Evolutionary conservation across 2,888 invertebrate species (phyloP), one percentile per base, ranked within the genome.

Genomic region (Antheraea yamamai): DNA sequence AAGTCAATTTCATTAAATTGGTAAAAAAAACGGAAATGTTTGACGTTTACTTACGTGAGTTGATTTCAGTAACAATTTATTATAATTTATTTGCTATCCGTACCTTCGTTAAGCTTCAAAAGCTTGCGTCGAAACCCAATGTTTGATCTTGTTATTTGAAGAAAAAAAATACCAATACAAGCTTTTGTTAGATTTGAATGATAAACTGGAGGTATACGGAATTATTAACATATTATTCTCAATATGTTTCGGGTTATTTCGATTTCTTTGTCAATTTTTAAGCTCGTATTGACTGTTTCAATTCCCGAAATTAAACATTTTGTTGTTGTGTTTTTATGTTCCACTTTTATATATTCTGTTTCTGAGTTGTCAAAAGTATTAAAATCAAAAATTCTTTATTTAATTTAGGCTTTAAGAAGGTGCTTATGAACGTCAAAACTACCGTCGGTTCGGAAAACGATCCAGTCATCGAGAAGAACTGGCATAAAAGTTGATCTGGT

Each of bases 71-170:
- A 68, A 74, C 23, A 72, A 74, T 71, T 74, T 74, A 58, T 64
- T 64, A 64, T 64, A 64, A 64, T 64, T 64, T 79, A 71, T 82
- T 81, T 79, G 74, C 79, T 76, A 58, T 73, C 76, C 72, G 73
- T 78, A 77, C 78, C 80, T 81, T 84, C 81, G 80, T 85, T 82
- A 82, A 73, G 70, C 76, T 55, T 79, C 79, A 81, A 83, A 84
- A 79, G 76, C 75, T 30, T 76, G 75, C 73, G 78, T 66, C 52
- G 61, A 72, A 72, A 68, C 75, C 74, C 77, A 73, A 76, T 76
- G 66, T 81, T 81, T 79, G 76, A 80, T 77, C 52, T 73, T 66
- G 70, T 51, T 76, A 39, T 73, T 64, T 78, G 68, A 75, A 20
- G 73, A 75, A 75, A 76, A 77, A 76, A n/a, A 76, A 75, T 76